Evolutionary conservation across 2,113 vertebrate genomes (phyloP), one percentile per base, ranked within the genome.

Genomic region (Nothocercus julius): DNA sequence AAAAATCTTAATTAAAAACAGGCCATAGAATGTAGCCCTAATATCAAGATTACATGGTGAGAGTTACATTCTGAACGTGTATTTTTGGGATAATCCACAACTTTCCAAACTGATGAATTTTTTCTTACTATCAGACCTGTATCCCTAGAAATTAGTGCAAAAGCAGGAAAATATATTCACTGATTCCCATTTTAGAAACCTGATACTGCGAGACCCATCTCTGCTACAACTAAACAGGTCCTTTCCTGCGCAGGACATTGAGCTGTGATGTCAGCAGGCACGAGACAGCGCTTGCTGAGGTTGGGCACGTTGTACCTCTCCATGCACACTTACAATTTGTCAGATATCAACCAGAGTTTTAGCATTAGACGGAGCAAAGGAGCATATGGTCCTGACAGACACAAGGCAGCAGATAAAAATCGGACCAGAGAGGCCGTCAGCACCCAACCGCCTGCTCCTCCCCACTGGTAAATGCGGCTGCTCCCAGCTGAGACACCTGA

Each of bases 321-420:
- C 19, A 74, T 7, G 5, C 0, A 0, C 3, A 72, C 69, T 21
- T 27, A 16, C 5, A 0, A 62, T 59, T 67, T 92, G 63, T 74
- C 56, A 67, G 61, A 9, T 58, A 70, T 0, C 59, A 42, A 68
- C 53, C 32, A 2, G 13, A 86, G 34, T 84, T 87, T 77, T 62
- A 74, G 88, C 45, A 56, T 45, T 34, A 80, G 32, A 82, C 67
- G 13, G 70, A 85, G 28, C n/a, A 76, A 85, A 87, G 28, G 27
- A 68, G 56, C 25, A 1, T 12, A 76, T 85, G 54, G 81, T 79
- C 81, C 86, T 79, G 89, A 90, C 87, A 91, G 51, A 89, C 87
- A 44, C 30, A 36, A 8, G 78, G 38, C 73, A 86, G 69, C 69
- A 92, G 83, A 94, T 75, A 86, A 84, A 93, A 84, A 94, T 95